These are phyloP conservation scores for Falco rusticolus DNA, from an alignment of 2,797 vertebrate species.

Conservation along the genomic window DNA sequence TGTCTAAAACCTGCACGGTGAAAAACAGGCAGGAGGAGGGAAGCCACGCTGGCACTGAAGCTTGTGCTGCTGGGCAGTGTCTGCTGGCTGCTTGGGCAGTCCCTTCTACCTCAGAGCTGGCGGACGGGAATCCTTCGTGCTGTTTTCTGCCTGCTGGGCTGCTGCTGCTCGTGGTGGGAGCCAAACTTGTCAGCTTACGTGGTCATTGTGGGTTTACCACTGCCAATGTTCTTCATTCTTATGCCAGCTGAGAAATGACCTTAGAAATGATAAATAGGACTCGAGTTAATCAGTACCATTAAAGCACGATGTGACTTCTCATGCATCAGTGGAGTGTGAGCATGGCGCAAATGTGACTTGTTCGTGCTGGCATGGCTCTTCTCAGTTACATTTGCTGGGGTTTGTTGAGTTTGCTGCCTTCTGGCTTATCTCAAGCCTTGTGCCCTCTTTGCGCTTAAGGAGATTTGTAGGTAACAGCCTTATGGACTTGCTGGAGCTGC, in stretches of 20 bases:
- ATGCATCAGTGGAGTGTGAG: neutral
- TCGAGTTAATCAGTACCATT: conserved; percentile 3
- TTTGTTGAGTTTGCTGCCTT: neutral
- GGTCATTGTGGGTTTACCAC: neutral
- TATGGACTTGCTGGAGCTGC: neutral
- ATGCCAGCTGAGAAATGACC: neutral
- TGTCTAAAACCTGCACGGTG: neutral
- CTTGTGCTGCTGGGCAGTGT: neutral
- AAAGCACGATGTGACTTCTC: neutral
- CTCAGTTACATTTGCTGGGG: fast-evolving
- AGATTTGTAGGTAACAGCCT: neutral
- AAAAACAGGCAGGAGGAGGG: neutral
- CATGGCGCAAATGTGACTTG: neutral
- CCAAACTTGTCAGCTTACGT: fast-evolving
- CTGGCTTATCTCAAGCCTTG: neutral
- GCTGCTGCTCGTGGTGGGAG: neutral
- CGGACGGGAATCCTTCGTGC: neutral
- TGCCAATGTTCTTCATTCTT: neutral
- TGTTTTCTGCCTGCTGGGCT: neutral
- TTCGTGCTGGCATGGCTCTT: neutral
- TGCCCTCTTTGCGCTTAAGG: neutral
- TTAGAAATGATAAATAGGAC: neutral
- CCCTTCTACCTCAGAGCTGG: neutral
- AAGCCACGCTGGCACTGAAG: neutral
- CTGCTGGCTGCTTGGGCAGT: neutral